phyloP scores from a whole-genome alignment of 2,113 vertebrate genomes.

The Saccopteryx leptura region DNA sequence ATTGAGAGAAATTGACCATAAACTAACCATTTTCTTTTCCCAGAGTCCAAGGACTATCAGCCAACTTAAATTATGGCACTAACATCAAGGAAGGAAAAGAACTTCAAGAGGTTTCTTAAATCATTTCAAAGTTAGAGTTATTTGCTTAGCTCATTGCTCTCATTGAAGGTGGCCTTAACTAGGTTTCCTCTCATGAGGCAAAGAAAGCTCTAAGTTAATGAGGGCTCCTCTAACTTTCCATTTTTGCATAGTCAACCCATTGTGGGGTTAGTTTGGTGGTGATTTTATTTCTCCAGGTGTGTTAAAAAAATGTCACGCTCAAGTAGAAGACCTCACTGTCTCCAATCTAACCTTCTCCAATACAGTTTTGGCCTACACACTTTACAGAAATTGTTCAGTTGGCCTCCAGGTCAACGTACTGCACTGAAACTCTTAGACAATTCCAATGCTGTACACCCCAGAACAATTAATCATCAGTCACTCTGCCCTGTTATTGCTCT shows the following conservation, averaged over 20 bases:
- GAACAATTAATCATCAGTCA: neutral
- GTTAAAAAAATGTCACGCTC: neutral
- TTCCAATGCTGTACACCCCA: neutral
- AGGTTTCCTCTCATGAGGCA: slow-evolving; percentile 17
- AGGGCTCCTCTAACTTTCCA: neutral
- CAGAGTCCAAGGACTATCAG: slow-evolving; percentile 79
- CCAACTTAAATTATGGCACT: slow-evolving; percentile 72
- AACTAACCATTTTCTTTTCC: slow-evolving; percentile 81
- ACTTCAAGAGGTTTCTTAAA: slow-evolving; percentile 63
- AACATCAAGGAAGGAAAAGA: slow-evolving; percentile 74
- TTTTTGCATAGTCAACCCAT: neutral
- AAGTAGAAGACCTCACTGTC: neutral
- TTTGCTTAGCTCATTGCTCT: slow-evolving; percentile 23
- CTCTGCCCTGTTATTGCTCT: neutral
- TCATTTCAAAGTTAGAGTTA: neutral
- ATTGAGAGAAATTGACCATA: slow-evolving; percentile 80
- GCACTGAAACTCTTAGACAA: neutral
- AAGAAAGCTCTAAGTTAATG: neutral
- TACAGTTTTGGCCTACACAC: neutral
- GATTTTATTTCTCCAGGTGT: neutral
- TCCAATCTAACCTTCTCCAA: neutral
- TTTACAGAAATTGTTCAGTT: neutral
- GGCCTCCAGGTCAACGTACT: neutral
- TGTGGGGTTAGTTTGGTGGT: neutral
- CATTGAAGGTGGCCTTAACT: neutral